Percentiles rank a stretch among this genome's conserved stretches.
Evolutionary conservation across 64 coral and sea anemone species (phyloP).

Genomic region (Trachythela sp.): DNA sequence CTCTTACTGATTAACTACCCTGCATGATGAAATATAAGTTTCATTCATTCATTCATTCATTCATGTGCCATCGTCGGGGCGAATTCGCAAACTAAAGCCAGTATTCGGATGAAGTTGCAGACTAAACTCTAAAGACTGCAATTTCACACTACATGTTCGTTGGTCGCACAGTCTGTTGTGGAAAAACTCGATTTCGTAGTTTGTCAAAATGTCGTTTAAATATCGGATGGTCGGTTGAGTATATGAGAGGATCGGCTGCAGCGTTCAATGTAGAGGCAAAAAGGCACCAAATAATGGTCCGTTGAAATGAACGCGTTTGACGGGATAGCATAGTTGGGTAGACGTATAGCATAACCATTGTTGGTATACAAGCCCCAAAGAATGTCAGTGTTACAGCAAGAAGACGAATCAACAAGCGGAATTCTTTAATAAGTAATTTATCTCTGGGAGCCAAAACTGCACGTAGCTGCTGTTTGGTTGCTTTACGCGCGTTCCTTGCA

Average conservation of each 20-base stretch:
- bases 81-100: no score
- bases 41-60: no score
- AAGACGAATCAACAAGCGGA: neutral
- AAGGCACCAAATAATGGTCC: no score
- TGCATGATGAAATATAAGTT: no score
- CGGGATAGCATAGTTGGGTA: neutral
- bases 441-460: neutral
- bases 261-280: neutral
- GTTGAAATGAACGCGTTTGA: neutral
- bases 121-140: no score
- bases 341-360: neutral
- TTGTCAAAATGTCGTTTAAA: no score
- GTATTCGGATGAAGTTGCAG: no score
- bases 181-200: no score
- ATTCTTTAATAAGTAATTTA: neutral
- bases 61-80: no score
- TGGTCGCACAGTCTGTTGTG: neutral
- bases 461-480: no score
- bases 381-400: neutral
- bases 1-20: no score
- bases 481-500: neutral
- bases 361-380: neutral
- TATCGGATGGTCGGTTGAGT: neutral
- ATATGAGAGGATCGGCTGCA: neutral
- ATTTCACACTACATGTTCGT: neutral